Conservation (phyloP, 2,113 vertebrate genomes). For the Synodontis membranacea region DNA sequence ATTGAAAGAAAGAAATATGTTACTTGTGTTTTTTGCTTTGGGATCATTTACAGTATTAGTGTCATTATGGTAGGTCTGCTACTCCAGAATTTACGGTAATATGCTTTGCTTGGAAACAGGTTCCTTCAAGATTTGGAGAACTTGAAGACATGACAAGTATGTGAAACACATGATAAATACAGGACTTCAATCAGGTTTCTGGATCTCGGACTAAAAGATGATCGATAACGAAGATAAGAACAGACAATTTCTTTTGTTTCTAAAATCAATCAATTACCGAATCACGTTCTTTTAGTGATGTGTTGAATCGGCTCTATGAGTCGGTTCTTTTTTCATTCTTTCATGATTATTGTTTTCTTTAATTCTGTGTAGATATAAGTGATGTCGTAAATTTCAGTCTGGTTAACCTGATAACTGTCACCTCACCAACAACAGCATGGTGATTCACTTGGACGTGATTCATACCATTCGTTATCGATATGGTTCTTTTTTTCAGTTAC, state of each 20-base stretch:
- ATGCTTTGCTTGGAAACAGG: background rate
- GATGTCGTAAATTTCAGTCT: background rate
- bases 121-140: background rate
- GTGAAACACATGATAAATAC: background rate
- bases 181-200: background rate
- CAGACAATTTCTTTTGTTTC: background rate
- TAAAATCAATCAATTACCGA: background rate
- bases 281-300: background rate
- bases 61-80: background rate
- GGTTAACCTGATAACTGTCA: background rate
- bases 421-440: background rate
- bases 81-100: background rate
- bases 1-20: background rate
- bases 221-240: background rate
- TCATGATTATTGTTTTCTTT: background rate
- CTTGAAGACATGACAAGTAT: no score
- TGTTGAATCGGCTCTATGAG: background rate
- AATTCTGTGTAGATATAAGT: background rate
- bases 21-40: background rate
- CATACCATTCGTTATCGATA: background rate
- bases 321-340: background rate
- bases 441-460: background rate
- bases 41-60: background rate
- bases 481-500: background rate
- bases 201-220: background rate